Evolutionary conservation across 2,113 vertebrate genomes (phyloP), one percentile per base, ranked within the genome.

Genomic region (Protomyctophum bolini): DNA sequence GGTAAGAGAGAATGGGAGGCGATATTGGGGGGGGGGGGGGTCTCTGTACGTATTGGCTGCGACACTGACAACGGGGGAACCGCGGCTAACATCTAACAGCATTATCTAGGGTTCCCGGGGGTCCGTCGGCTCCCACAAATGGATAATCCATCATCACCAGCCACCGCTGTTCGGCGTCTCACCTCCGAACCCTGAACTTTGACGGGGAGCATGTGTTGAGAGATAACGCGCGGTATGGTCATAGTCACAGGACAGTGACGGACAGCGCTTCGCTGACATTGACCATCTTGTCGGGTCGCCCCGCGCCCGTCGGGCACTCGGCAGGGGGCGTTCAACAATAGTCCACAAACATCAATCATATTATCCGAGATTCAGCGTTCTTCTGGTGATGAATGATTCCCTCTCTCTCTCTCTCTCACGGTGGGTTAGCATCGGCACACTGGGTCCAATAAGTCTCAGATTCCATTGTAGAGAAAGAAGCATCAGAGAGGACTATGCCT

Each of bases 131-230:
- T 73, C 63, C 62, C 41, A 63, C 10, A 76, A 10, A 29, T n/a
- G 62, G 15, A 41, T 7, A 0, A 79, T 77, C 0, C 33, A 83
- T 76, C 64, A 80, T 69, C 8, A 45, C 41, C 10, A 54, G 59
- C 60, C 10, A n/a, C 41, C 6, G 1, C 8, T 11, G 14, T 0
- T 21, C 14, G 46, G 7, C 56, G 2, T 4, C 9, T 47, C 8
- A 14, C 29, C 54, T 29, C n/a, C 0, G 1, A 69, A 14, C 65
- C 60, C 49, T 78, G 58, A 81, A 61, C 60, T 66, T 46, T 72
- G 55, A 45, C 61, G 46, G 21, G 60, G 8, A 21, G 8, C 55
- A 4, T 41, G 33, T 57, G n/a, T 21, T 15, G 8, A 15, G 4
- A 8, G 14, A 50, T 21, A 65, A 8, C 66, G 66, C 10, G 51